These are phyloP conservation scores for Imbricaverruca yamaguchii DNA, from an alignment of 2,888 invertebrate species.

Conservation along the genomic window DNA sequence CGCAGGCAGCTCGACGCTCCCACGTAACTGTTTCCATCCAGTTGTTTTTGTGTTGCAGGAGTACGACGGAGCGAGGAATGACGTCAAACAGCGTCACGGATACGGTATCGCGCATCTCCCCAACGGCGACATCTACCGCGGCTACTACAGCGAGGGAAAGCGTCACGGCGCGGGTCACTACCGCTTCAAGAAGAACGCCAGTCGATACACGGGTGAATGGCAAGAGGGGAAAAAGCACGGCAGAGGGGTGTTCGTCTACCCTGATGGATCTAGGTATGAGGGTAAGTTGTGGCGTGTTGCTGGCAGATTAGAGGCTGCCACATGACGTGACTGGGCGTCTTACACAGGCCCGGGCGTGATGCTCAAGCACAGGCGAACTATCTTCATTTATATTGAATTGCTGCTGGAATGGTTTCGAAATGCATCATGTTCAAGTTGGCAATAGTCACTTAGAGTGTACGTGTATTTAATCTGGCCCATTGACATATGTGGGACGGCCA, in stretches of 20 bases:
- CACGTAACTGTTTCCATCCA: background rate
- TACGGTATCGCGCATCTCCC: constrained; percentile 5
- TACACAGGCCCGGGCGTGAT: too few relatives aligned
- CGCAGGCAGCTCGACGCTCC: too few relatives aligned
- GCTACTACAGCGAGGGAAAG: background rate
- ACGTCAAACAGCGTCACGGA: constrained; percentile 3
- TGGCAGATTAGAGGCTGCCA: too few relatives aligned
- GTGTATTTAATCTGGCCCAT: too few relatives aligned
- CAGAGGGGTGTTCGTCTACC: constrained; percentile 50
- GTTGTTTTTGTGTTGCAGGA: background rate
- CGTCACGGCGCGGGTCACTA: constrained; percentile 9
- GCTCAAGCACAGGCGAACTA: too few relatives aligned
- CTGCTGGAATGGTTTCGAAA: too few relatives aligned
- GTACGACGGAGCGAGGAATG: constrained; percentile 9
- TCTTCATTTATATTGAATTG: too few relatives aligned
- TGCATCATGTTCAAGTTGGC: too few relatives aligned
- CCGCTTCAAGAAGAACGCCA: constrained; percentile 7
- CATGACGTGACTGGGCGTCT: too few relatives aligned
- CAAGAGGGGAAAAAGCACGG: constrained; percentile 48
- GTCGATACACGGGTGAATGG: constrained; percentile 53
- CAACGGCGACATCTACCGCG: constrained; percentile 11
- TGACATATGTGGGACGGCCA: too few relatives aligned
- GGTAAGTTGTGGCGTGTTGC: constrained; percentile 35
- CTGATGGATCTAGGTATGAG: constrained; percentile 51
- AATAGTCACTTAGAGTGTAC: too few relatives aligned